Evolutionary conservation across 1,140 invertebrate species (phyloP).

Genomic region (Coptotermes formosanus): DNA sequence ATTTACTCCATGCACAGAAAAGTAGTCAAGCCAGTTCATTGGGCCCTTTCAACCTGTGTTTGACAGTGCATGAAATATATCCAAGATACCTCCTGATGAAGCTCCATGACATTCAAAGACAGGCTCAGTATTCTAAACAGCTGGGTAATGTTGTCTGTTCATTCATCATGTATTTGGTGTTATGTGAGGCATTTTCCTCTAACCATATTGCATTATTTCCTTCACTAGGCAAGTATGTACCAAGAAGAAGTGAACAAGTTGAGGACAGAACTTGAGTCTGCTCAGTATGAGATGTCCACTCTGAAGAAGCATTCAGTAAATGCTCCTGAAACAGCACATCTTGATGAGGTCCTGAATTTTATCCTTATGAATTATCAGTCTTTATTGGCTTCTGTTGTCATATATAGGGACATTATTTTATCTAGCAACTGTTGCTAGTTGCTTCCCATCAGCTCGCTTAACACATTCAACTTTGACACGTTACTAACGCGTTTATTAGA

Average conservation of each 20-base stretch:
- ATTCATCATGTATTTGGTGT: too few species aligned
- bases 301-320: constrained; percentile 37
- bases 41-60: too few species aligned
- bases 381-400: neutral
- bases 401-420: neutral
- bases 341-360: constrained; percentile 22
- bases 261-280: constrained; percentile 36
- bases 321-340: neutral
- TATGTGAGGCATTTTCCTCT: too few species aligned
- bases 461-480: neutral
- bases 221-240: constrained; percentile 32
- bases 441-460: neutral
- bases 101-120: too few species aligned
- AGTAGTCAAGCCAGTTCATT: too few species aligned
- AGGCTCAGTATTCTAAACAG: too few species aligned
- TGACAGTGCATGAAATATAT: too few species aligned
- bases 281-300: constrained; percentile 42
- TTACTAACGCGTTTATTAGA: too few species aligned
- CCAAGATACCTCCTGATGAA: too few species aligned
- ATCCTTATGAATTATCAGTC: neutral
- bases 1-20: too few species aligned
- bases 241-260: constrained; percentile 32
- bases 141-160: too few species aligned
- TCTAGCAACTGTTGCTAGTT: too few species aligned
- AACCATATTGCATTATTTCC: neutral